Evolutionary conservation across 2,113 vertebrate genomes (phyloP), one percentile per base, ranked within the genome.

Genomic region (Leptobrachium ailaonicum): DNA sequence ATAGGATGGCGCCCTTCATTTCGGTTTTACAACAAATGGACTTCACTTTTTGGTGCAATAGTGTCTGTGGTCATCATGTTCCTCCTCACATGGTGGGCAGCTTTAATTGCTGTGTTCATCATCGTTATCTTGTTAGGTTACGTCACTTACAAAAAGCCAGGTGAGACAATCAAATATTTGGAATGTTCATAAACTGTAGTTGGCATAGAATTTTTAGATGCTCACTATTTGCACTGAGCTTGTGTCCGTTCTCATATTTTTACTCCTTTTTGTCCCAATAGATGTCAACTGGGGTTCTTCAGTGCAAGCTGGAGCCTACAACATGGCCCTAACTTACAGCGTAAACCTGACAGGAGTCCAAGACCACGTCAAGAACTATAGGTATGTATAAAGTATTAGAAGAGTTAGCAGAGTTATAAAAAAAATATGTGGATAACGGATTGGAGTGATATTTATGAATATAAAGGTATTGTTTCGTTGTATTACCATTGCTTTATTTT

Each of bases 281-380:
- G 93, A 91, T 79, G 85, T 91, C 1, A 94, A 94, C 79, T 91
- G 92, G 91, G 90, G 92, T 1, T 92, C 93, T 0, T 92, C 88
- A 0, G 84, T 93, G 64, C 92, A 94, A 82, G 91, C 86, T 0
- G 82, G 89, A 2, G 87, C 86, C 11, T 93, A 94, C 85, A 94
- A 88, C 82, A 89, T 90, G 86, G 92, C 92, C 41, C 82, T 92
- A 72, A 92, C 91, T 0, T 91, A 90, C 78, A 89, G 90, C 0
- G 84, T 91, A 8, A 87, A 85, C 71, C 87, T 94, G 9, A 85
- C 84, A 2, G 85, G 82, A 6, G 87, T 91, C 1, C 87, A 94
- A 74, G 91, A 94, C 50, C 92, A 94, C 0, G 88, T 94, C 13
- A 94, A 94, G 78, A 95, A 94, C 82, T 95, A 92, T 75, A 87